Conservation (phyloP, 2,888 invertebrate genomes). For the Melolontha melolontha region DNA sequence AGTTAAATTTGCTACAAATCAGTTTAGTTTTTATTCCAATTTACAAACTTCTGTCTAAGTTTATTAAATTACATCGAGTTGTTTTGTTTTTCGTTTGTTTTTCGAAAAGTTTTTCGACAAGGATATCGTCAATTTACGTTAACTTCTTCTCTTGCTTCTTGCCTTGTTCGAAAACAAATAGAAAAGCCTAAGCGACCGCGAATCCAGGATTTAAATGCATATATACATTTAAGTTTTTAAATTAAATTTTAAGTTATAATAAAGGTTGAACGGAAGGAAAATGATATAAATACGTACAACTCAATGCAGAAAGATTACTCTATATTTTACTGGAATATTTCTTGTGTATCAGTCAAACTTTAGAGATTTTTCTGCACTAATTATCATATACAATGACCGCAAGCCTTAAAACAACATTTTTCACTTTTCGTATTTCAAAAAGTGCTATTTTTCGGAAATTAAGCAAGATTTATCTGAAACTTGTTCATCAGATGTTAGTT, state of each 20-base stretch:
- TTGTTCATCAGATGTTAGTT: too few relatives aligned
- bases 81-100: slow-evolving; percentile 2
- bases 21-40: too few relatives aligned
- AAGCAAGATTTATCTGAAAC: too few relatives aligned
- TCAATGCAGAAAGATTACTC: not conserved
- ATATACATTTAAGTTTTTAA: not conserved
- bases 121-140: slow-evolving; percentile 9
- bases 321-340: not conserved
- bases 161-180: not conserved
- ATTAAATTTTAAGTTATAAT: not conserved
- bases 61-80: not conserved
- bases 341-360: too few relatives aligned
- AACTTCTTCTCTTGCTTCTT: not conserved
- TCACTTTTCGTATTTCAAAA: too few relatives aligned
- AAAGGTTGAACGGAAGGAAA: not conserved
- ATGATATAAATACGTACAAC: not conserved
- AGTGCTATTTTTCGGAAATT: too few relatives aligned
- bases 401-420: too few relatives aligned
- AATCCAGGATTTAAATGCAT: too few relatives aligned
- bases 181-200: not conserved
- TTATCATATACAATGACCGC: too few relatives aligned
- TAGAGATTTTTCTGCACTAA: too few relatives aligned
- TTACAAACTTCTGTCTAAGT: too few relatives aligned
- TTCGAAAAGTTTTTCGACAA: not conserved
- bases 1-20: too few relatives aligned